Evolutionary conservation across 2,113 vertebrate species (phyloP), one percentile per base, ranked within the genome.

Genomic region (Catagonus wagneri): DNA sequence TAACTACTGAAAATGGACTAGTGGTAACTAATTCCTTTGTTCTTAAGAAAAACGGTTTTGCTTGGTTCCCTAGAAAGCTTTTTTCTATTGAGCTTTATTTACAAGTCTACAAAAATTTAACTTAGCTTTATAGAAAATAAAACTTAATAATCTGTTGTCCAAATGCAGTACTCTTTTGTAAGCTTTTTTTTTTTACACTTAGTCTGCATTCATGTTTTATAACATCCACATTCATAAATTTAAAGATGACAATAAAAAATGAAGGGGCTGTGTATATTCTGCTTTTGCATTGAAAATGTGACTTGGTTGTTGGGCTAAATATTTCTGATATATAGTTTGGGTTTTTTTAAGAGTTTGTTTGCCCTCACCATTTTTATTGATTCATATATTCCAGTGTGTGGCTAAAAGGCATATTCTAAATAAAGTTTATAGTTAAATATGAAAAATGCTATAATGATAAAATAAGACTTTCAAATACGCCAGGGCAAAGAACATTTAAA

Each of bases 21-120:
- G 61, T 84, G 83, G 52, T 89, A 95, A 93, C 91, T 89, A 85
- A 93, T 94, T 97, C 95, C 96, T 98, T 97, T 97, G 95, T 98
- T 98, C 97, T 94, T 97, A 68, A 89, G 88, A 81, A 91, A 95
- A 95, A 92, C 17, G n/a, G 44, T 78, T 95, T 88, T 65, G 34
- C 91, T 83, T 89, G 39, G 11, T 89, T 91, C 71, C 27, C 2
- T 52, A 44, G 65, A 87, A 83, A 87, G 93, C 93, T 71, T 81
- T 78, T 78, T 86, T 83, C 80, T 76, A 34, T 56, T 96, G 71
- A 72, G 61, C 80, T 90, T 81, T 89, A 93, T 96, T 93, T 80
- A 86, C 61, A 34, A 17, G 83, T 63, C 85, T 80, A 83, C 12
- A 85, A 89, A 94, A 89, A 94, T 72, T 60, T 86, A 93, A 86